Evolutionary conservation across 1,140 invertebrate genomes (phyloP).

Genomic region (Cylas formicarius): DNA sequence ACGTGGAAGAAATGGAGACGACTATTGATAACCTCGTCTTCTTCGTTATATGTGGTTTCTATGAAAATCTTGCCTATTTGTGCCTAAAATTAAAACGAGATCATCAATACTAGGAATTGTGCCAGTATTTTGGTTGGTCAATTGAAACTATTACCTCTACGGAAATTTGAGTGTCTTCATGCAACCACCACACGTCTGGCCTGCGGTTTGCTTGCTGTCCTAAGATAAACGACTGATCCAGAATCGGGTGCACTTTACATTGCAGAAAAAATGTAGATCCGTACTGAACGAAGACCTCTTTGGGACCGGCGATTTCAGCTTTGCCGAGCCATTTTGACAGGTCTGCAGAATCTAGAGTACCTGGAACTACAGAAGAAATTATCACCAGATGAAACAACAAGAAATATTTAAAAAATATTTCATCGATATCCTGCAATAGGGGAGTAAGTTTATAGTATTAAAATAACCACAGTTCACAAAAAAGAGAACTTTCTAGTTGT

Average conservation of each 20-base stretch:
- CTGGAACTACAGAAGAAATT: no score
- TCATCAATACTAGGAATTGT: neutral
- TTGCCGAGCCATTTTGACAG: slow-evolving; percentile 29
- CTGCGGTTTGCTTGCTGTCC: slow-evolving; percentile 24
- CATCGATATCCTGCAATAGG: no score
- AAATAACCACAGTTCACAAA: no score
- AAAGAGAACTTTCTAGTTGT: no score
- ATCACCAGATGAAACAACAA: no score
- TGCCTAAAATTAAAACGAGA: slow-evolving; percentile 23
- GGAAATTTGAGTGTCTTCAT: slow-evolving; percentile 35
- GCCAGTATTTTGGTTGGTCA: neutral
- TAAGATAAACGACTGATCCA: slow-evolving; percentile 20
- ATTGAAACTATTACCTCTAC: slow-evolving; percentile 28
- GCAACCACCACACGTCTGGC: slow-evolving; percentile 34
- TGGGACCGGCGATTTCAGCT: slow-evolving; percentile 36
- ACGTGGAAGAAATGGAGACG: slow-evolving; percentile 40
- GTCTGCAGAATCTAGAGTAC: slow-evolving; percentile 13
- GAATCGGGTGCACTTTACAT: slow-evolving; percentile 36
- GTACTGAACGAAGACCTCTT: slow-evolving; percentile 34
- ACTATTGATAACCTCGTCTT: slow-evolving; percentile 32
- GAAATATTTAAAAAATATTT: no score
- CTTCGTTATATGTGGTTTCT: slow-evolving; percentile 37
- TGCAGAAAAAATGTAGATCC: slow-evolving; percentile 39
- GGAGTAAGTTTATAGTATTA: no score
- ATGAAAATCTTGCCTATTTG: slow-evolving; percentile 37